Evolutionary conservation across 1,140 invertebrate species (phyloP).

Genomic region (Drosophila punjabiensis): DNA sequence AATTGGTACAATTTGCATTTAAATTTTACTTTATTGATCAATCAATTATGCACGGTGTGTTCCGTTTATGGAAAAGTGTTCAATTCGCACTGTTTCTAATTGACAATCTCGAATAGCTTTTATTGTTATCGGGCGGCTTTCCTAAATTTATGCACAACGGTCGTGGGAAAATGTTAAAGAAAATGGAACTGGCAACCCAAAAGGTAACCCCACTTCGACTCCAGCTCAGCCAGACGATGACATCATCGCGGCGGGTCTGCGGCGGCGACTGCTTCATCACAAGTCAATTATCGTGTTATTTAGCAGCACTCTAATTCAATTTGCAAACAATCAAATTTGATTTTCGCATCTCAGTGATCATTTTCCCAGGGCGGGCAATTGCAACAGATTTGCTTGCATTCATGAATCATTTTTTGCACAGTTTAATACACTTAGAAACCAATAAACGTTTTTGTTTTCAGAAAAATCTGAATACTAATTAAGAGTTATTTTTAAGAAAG

Average conservation of each 20-base stretch:
- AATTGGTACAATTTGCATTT: slow-evolving; percentile 72
- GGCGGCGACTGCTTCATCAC: slow-evolving; percentile 2
- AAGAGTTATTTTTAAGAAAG: not conserved
- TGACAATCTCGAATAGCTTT: slow-evolving; percentile 29
- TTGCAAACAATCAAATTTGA: slow-evolving; percentile 46
- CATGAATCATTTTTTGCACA: slow-evolving; percentile 47
- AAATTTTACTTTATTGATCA: slow-evolving; percentile 65
- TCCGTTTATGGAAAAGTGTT: slow-evolving; percentile 36
- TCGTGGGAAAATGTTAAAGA: slow-evolving; percentile 38
- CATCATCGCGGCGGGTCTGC: not conserved
- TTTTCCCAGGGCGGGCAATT: slow-evolving; percentile 44
- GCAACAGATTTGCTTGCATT: slow-evolving; percentile 36
- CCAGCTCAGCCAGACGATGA: not conserved
- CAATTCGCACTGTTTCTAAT: slow-evolving; percentile 53
- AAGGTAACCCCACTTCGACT: not conserved
- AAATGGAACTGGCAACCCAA: slow-evolving; percentile 9
- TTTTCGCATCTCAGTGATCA: slow-evolving; percentile 44
- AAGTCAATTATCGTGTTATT: slow-evolving; percentile 39
- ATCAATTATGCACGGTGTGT: slow-evolving; percentile 54
- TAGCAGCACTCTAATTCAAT: slow-evolving; percentile 42
- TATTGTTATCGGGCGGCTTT: slow-evolving; percentile 1
- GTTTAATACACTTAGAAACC: not conserved
- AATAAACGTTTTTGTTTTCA: not conserved
- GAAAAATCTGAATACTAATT: not conserved
- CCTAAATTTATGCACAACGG: slow-evolving; percentile 24